Evolutionary conservation across 2,888 invertebrate species (phyloP), one percentile per base, ranked within the genome.

Genomic region (Glaucopsyche alexis): DNA sequence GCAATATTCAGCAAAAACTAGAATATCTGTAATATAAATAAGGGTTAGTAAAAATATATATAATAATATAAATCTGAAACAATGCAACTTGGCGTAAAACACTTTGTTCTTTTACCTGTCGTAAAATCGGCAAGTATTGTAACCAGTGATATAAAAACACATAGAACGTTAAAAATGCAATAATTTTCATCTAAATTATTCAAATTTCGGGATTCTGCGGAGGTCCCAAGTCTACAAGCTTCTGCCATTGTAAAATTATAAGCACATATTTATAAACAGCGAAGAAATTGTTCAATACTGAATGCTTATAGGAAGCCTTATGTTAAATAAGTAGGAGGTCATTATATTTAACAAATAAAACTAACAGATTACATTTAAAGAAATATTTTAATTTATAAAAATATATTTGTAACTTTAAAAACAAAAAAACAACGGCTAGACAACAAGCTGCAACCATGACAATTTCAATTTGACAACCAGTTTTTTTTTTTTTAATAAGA

Each of bases 81-180:
- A 60, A 60, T 60, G 29, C 29, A 38, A 60, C 13, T 14, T 14
- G 13, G 7, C n/a, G 71, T 52, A 72, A 7, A 16, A 29, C 9
- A 8, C 19, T 16, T 70, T 45, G 29, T 14, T 66, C 19, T 45
- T 74, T 74, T 83, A 95, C 95, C 94, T 89, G 94, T 94, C 74
- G 93, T 91, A 76, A 94, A 85, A 86, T 94, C 94, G 73, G 93
- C 93, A 78, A 94, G 84, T 83, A 94, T 94, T 73, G 94, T 93
- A 76, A 93, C 91, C 79, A 94, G 87, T 74, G 94, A 94, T 82
- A 94, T 91, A 82, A 94, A 90, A 75, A 94, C 91, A 85, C 94
- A 90, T 77, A 93, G 85, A 79, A 93, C 91, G 84, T 93, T 91
- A 77, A 93, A 87, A 76, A 92, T 85, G 83, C 91, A 90, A 85